Percentiles rank a stretch among this genome's conserved stretches.
phyloP scores from a whole-genome alignment of 2,797 vertebrate species.

The Leucoraja ocellata region DNA sequence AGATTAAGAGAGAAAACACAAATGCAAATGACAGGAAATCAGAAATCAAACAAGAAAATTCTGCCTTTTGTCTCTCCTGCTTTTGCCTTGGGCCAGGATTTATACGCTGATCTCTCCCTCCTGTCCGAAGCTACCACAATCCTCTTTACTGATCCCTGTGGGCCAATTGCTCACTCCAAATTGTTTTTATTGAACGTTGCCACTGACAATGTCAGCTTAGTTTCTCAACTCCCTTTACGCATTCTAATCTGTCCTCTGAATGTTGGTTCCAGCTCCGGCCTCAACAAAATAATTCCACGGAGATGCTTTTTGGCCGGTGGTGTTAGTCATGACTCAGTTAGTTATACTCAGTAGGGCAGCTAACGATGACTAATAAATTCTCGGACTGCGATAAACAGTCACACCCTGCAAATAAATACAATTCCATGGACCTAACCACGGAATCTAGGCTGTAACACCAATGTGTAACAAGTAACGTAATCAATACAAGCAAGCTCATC shows the following conservation, averaged over 20 bases:
- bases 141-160: background rate
- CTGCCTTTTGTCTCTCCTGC: conserved; percentile 24
- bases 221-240: background rate
- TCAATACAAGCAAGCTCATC: too few species aligned
- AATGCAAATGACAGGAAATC: background rate
- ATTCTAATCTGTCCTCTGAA: background rate
- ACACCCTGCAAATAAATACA: too few species aligned
- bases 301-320: background rate
- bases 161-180: background rate
- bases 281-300: background rate
- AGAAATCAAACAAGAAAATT: conserved; percentile 1
- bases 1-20: conserved; percentile 16
- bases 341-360: background rate
- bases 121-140: background rate
- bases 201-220: background rate
- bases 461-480: too few species aligned
- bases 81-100: background rate
- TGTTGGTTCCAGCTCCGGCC: background rate
- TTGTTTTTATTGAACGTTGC: background rate
- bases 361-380: background rate
- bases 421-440: too few species aligned
- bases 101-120: background rate
- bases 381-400: too few species aligned
- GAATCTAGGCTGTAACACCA: background rate
- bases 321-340: background rate